Evolutionary conservation across 2,797 vertebrate species (phyloP), one percentile per base, ranked within the genome.

Genomic region (Mionectes olivaceus): DNA sequence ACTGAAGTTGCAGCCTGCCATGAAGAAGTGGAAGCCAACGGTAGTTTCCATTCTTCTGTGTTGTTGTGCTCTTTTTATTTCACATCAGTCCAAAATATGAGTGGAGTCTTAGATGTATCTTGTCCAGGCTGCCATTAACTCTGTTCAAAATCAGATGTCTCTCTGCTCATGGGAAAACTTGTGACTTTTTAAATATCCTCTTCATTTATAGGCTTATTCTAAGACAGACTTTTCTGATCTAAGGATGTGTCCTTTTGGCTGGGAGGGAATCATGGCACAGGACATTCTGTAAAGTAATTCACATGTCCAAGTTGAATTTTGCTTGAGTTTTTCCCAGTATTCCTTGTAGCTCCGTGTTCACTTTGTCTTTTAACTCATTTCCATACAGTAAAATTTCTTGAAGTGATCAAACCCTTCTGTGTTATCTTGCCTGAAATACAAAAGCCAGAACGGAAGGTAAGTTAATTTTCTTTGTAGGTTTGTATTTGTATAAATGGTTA

Each of bases 401-500:
- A 98, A 96, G 98, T 98, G 77, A 98, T 98, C 95, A 98, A 98
- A 95, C 98, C 98, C 43, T 98, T 98, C 97, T 98, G 98, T 83
- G 98, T 98, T 77, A 98, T 98, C 81, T 94, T 98, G 77, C 98
- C 98, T 89, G 98, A 98, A 93, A 98, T 98, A 69, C 98, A 98
- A 91, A 98, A 98, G 89, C 98, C 98, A 16, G 98, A 98, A 96
- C 96, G 98, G 56, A 98, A 98, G 97, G 98, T 98, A 87, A 70
- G 95, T 49, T 19, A 56, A 30, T 60, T 55, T 57, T 53, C 32
- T 57, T 80, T 4, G 3, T 32, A 22, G 5, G 9, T 77, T 68
- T 87, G 2, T 75, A 9, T 73, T 82, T 90, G 33, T 87, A 18
- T 41, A 30, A 67, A 47, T 37, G 4, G 43, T 78, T 7, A 4